Conservation (phyloP, 2,888 invertebrate species). For the Zygogramma bicolorata region DNA sequence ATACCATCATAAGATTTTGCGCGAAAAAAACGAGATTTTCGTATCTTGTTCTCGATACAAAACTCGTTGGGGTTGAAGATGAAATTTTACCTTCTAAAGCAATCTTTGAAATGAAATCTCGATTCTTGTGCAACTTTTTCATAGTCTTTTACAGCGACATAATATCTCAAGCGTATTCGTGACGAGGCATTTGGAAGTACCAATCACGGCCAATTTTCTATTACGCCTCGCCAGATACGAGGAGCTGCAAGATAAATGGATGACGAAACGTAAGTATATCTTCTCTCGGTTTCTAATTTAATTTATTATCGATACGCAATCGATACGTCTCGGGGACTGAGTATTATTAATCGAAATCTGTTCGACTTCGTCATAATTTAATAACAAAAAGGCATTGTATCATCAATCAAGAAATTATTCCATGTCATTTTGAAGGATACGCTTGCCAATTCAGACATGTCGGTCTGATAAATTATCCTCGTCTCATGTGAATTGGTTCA, state of each 20-base stretch:
- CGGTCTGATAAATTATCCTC: constrained; percentile 31
- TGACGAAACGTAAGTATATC: constrained; percentile 16
- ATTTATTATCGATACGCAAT: constrained; percentile 24
- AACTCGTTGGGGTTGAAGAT: no score
- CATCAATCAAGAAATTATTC: constrained; percentile 38
- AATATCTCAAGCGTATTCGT: background rate
- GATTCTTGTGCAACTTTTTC: background rate
- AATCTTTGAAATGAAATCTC: no score
- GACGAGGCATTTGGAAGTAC: constrained; percentile 9
- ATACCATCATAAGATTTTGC: no score
- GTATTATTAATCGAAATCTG: constrained; percentile 27
- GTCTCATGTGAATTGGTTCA: constrained; percentile 31
- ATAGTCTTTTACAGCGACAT: background rate
- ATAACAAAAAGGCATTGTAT: constrained; percentile 35
- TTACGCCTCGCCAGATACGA: constrained; percentile 3
- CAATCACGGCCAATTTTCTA: constrained; percentile 7
- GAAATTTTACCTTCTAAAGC: no score
- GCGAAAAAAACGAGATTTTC: no score
- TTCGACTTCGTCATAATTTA: constrained; percentile 31
- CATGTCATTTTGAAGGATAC: constrained; percentile 28
- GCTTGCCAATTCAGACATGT: constrained; percentile 32
- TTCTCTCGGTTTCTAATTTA: constrained; percentile 22
- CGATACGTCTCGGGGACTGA: constrained; percentile 12
- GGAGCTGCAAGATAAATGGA: constrained; percentile 20
- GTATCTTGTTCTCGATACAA: no score